phyloP scores from a whole-genome alignment of 2,113 vertebrate species.

The Clarias batrachus region DNA sequence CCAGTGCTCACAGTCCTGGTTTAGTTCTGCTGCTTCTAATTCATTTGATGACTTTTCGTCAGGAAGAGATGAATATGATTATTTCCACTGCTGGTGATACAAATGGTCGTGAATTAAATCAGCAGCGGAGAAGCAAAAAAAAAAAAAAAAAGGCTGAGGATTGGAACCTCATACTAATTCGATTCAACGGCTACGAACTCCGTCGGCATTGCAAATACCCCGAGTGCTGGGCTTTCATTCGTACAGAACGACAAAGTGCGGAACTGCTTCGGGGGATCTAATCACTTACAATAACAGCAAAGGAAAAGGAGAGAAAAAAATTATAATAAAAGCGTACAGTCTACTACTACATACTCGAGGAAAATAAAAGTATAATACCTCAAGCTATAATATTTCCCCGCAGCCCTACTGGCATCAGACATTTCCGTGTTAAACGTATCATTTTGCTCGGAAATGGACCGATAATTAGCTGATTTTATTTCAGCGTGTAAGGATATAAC shows the following conservation, averaged over 20 bases:
- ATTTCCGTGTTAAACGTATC: neutral
- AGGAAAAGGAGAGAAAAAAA: too few relatives aligned
- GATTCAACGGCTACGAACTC: neutral
- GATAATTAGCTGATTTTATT: neutral
- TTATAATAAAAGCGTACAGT: neutral
- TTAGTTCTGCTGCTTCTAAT: constrained; percentile 26
- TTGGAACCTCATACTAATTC: constrained; percentile 14
- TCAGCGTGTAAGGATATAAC: neutral
- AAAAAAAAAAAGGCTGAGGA: neutral
- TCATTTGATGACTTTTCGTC: constrained; percentile 15
- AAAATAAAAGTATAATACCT: neutral
- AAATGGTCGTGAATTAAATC: constrained; percentile 1
- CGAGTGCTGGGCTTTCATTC: neutral
- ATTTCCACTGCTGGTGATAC: constrained; percentile 30
- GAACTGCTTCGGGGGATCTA: neutral
- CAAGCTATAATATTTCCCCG: neutral
- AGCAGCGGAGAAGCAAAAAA: neutral
- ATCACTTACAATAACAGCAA: neutral
- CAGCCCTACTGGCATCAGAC: neutral
- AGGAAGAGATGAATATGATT: constrained; percentile 18
- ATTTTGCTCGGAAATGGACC: neutral
- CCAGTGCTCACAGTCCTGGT: neutral
- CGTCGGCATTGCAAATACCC: neutral
- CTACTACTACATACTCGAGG: neutral
- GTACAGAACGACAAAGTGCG: neutral